Conservation (phyloP, 2,113 vertebrate genomes). For the Lichenostomus cassidix region DNA sequence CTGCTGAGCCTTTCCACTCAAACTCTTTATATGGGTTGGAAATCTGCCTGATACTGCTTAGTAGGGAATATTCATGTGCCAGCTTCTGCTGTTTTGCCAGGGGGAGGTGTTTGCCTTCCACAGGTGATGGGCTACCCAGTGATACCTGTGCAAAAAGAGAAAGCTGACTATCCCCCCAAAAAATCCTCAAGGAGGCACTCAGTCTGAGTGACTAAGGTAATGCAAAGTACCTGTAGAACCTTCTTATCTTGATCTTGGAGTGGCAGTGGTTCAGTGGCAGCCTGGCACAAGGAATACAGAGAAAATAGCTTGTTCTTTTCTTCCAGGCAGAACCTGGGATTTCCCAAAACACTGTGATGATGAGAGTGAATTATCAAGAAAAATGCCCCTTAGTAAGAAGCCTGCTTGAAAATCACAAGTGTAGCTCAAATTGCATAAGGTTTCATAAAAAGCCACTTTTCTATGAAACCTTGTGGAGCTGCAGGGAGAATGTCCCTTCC, state of each 20-base stretch:
- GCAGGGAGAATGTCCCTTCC: neutral
- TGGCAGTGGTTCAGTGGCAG: neutral
- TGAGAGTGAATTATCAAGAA: neutral
- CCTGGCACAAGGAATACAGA: neutral
- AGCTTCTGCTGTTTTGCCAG: neutral
- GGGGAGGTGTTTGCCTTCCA: neutral
- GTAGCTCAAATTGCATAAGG: neutral
- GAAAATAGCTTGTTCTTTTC: neutral
- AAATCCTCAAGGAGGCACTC: neutral
- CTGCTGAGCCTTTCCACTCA: neutral
- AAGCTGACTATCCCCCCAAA: rapidly evolving
- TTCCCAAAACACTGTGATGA: neutral
- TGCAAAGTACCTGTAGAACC: neutral
- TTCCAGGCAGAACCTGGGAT: neutral
- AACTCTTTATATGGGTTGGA: neutral
- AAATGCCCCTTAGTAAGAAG: neutral
- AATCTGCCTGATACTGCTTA: neutral
- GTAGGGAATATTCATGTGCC: neutral
- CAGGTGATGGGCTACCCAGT: neutral
- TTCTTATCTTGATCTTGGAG: neutral
- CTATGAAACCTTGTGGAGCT: neutral
- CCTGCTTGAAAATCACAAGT: neutral
- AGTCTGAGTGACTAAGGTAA: neutral
- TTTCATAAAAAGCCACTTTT: neutral
- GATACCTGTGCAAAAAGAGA: neutral